These are phyloP conservation scores for Baryphthengus martii DNA, from an alignment of 2,113 vertebrate species.

Conservation along the genomic window DNA sequence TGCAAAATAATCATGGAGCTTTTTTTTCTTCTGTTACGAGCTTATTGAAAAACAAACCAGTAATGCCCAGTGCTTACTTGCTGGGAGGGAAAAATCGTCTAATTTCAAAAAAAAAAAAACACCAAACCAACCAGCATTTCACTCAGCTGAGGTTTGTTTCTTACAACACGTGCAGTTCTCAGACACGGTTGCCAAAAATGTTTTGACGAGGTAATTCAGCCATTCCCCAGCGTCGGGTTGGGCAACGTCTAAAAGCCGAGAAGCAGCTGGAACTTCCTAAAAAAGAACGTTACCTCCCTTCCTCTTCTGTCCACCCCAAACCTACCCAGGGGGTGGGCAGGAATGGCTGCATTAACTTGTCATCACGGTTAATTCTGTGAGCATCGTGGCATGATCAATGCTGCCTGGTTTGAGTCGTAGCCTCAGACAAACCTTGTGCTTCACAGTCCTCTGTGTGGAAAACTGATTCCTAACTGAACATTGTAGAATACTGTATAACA, in stretches of 20 bases:
- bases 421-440: constrained; percentile 70
- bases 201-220: constrained; percentile 71
- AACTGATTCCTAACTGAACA: constrained; percentile 71
- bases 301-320: not conserved
- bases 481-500: constrained; percentile 73
- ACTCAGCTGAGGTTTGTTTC: constrained; percentile 77
- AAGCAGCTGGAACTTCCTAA: not conserved
- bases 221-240: constrained; percentile 12
- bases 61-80: constrained; percentile 15
- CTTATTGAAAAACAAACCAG: not conserved
- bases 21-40: constrained; percentile 63
- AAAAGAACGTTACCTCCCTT: not conserved
- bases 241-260: not conserved
- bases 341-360: constrained; percentile 25
- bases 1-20: constrained; percentile 57
- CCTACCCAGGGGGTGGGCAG: not conserved
- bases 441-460: constrained; percentile 73
- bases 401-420: constrained; percentile 59
- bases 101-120: not conserved
- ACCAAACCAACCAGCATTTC: constrained; percentile 32
- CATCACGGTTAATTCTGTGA: constrained; percentile 36
- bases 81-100: not conserved
- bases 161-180: constrained; percentile 79
- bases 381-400: constrained; percentile 28
- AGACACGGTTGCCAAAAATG: constrained; percentile 81